Percentiles rank a stretch among this genome's conserved stretches.
Evolutionary conservation across 2,797 vertebrate species (phyloP).

Genomic region (Mus spretus): DNA sequence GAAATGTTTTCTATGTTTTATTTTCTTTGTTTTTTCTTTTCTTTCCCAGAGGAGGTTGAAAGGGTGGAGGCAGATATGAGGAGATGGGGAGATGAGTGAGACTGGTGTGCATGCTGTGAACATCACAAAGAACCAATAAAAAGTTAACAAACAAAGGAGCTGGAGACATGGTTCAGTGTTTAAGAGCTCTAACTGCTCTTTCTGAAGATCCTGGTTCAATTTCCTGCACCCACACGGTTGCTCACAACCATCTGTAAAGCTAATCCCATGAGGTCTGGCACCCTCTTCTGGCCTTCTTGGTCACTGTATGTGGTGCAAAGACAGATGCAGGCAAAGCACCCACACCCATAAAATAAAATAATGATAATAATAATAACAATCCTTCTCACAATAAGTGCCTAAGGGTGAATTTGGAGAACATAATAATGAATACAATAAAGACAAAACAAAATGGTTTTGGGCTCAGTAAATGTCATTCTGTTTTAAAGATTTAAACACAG

Average conservation of each 20-base stretch:
- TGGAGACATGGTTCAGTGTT: too few species aligned
- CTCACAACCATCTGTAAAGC: background rate
- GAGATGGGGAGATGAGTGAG: background rate
- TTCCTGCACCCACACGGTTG: too few species aligned
- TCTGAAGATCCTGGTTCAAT: background rate
- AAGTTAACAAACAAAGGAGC: background rate
- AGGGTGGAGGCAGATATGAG: background rate
- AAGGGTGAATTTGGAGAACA: background rate
- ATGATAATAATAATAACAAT: background rate
- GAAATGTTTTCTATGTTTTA: background rate
- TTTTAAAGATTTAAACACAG: background rate
- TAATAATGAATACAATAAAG: background rate
- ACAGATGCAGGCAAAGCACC: background rate
- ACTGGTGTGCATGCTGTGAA: background rate
- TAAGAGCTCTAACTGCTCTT: background rate
- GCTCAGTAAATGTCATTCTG: background rate
- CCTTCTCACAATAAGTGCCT: background rate
- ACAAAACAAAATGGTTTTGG: background rate
- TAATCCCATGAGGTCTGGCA: background rate
- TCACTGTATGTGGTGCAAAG: background rate
- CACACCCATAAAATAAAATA: background rate
- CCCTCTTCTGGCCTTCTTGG: background rate
- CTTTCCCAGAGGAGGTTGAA: background rate
- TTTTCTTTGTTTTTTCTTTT: background rate
- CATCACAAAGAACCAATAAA: background rate